Base-by-base conservation (phyloP, 23 tunicate species). In the Trididemnum clinides region DNA sequence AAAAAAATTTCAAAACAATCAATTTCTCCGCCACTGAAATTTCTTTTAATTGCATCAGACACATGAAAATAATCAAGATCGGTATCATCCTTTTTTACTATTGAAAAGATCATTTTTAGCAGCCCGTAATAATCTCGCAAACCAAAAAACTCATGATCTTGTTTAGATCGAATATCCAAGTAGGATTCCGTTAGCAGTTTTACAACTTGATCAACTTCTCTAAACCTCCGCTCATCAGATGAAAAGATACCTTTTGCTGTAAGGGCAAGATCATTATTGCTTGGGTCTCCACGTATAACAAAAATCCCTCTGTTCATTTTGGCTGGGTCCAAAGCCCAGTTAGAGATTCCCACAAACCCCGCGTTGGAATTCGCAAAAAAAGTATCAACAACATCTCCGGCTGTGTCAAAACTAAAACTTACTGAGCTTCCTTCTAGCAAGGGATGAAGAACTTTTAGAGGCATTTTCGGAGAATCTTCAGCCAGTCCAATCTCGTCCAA, bases 381-480 rank as follows among this genome's bases (percentile, higher is more conserved):
- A 18, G 23, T 21, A 21, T 5, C 7, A 7, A 18, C 39, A 7
- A 26, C 19, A 33, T 6, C 49, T 4, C 27, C 27, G 12, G 54
- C 54, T 7, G 10, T 44, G 54, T 10, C 15, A 12, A 23, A 23
- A 27, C 10, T 28, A 18, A 5, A 2, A 37, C 57, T 12, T 2
- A 33, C 63, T 5, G 71, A 32, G 72, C 94, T 88, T 72, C 88
- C 64, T 77, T 89, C 94, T 26, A 89, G 80, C 71, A 89, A 78
- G 2, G 94, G 94, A 89, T 89, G 94, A 57, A 89, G 35, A 28
- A 89, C 95, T 49, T 90, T 90, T 51, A 90, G 38, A 0, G 95
- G 95, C 95, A 90, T 90, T 51, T 90, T 85, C 27, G 90, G 90
- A 2, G 95, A 90, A 72, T 85, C 95, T 70, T 90, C 95, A 21